phyloP scores from a whole-genome alignment of 2,113 vertebrate genomes.

The Saiga tatarica region DNA sequence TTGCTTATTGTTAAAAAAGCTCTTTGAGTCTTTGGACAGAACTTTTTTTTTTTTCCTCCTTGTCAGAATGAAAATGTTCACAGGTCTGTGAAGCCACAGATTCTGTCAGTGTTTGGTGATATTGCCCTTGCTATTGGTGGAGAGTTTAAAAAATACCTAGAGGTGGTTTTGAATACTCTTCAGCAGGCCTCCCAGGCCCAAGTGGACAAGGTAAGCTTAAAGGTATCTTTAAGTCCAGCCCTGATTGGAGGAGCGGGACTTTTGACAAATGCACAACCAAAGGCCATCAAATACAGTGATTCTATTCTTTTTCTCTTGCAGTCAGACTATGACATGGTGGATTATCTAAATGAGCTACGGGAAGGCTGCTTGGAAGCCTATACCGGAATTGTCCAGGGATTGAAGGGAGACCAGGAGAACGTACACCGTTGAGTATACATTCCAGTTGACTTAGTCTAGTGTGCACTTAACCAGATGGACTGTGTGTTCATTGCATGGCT shows the following conservation, averaged over 20 bases:
- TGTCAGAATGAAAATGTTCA: slow-evolving; percentile 97
- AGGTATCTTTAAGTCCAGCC: neutral
- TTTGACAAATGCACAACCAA: neutral
- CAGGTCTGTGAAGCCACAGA: slow-evolving; percentile 98
- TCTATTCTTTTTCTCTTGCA: slow-evolving; percentile 72
- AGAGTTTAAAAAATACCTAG: slow-evolving; percentile 98
- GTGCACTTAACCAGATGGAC: neutral
- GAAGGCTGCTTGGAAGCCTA: slow-evolving; percentile 98
- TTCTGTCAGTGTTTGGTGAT: slow-evolving; percentile 96
- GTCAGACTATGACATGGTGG: slow-evolving; percentile 99
- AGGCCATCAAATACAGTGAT: neutral
- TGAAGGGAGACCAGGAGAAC: slow-evolving; percentile 99
- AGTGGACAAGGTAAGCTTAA: slow-evolving; percentile 92
- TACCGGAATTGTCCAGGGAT: slow-evolving; percentile 96
- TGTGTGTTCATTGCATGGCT: neutral
- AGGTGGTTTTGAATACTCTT: slow-evolving; percentile 96
- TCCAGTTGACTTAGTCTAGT: neutral
- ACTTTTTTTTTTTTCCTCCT: neutral
- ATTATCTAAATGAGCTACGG: slow-evolving; percentile 97
- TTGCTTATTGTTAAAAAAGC: neutral
- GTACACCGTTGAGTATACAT: slow-evolving; percentile 93
- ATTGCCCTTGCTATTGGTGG: slow-evolving; percentile 97
- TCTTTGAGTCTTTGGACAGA: neutral
- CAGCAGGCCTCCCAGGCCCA: slow-evolving; percentile 98
- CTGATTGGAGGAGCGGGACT: accelerated